A percentile compares a stretch with the other conserved stretches of the same genome.
These are phyloP conservation scores for Rhyacichthys aspro DNA, from an alignment of 2,797 vertebrate species.

Conservation along the genomic window DNA sequence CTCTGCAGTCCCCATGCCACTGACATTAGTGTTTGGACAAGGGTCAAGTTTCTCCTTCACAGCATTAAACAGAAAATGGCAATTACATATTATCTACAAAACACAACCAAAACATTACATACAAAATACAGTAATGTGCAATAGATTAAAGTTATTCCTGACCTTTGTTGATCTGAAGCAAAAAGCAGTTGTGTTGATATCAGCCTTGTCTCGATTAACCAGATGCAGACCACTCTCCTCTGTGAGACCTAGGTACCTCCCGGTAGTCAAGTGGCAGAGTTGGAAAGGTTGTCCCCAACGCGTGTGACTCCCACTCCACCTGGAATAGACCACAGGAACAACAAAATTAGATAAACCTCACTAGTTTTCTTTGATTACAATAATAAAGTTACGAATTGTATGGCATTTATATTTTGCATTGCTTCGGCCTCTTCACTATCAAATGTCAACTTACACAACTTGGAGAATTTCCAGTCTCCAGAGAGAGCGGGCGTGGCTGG, in stretches of 20 bases:
- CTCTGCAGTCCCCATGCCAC: constrained; percentile 92
- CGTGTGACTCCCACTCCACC: constrained; percentile 94
- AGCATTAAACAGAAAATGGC: not conserved
- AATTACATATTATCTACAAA: not conserved
- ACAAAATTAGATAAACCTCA: not conserved
- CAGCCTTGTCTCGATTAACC: constrained; percentile 87
- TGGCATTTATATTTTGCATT: too few relatives aligned
- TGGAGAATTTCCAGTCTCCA: constrained; percentile 93
- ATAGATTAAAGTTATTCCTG: constrained; percentile 11
- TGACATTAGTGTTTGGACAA: constrained; percentile 80
- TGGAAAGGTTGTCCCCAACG: constrained; percentile 92
- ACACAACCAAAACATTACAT: too few relatives aligned
- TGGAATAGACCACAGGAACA: constrained; percentile 49
- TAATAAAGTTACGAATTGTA: too few relatives aligned
- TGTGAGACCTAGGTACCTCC: constrained; percentile 89
- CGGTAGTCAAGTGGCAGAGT: constrained; percentile 91
- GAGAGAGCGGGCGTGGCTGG: constrained; percentile 89
- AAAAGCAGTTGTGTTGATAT: constrained; percentile 90
- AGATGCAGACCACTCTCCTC: constrained; percentile 88
- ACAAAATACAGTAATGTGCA: not conserved
- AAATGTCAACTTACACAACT: constrained; percentile 86
- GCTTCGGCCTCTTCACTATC: too few relatives aligned
- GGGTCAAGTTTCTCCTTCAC: constrained; percentile 85
- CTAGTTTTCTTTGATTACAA: too few relatives aligned
- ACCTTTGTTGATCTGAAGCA: constrained; percentile 94